phyloP scores from a whole-genome alignment of 2,113 vertebrate genomes.

The Cochlearius cochlearius region DNA sequence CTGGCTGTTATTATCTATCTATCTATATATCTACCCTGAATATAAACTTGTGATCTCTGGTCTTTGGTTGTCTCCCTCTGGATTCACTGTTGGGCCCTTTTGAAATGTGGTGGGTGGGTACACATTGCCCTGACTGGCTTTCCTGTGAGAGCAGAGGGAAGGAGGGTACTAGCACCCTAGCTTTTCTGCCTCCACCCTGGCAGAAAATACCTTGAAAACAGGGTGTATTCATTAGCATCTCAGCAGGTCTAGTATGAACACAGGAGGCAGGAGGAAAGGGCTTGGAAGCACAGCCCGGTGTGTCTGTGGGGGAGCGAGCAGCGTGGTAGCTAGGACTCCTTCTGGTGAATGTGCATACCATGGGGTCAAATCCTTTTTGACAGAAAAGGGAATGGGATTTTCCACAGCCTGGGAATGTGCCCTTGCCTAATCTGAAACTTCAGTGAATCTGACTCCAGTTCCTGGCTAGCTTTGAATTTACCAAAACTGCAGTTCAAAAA shows the following conservation, averaged over 20 bases:
- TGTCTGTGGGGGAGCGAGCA: not conserved
- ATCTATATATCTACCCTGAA: not conserved
- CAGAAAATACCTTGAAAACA: not conserved
- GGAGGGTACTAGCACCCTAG: not conserved
- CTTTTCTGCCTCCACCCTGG: not conserved
- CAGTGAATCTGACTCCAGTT: not conserved
- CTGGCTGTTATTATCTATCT: not conserved
- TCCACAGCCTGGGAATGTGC: not conserved
- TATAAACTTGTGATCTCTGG: not conserved
- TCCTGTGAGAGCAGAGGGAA: not conserved
- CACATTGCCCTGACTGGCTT: not conserved
- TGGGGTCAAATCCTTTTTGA: not conserved
- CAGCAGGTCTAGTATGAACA: rapidly evolving
- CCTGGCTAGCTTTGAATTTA: not conserved
- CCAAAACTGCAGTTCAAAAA: not conserved
- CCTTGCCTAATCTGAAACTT: not conserved
- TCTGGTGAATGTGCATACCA: not conserved
- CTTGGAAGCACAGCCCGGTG: not conserved
- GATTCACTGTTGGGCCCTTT: not conserved
- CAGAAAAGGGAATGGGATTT: not conserved
- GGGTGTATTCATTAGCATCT: not conserved
- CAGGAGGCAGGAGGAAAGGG: not conserved
- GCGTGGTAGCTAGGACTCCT: not conserved
- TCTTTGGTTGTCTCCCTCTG: not conserved
- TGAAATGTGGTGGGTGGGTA: not conserved